Evolutionary conservation across 2,888 invertebrate species (phyloP), one percentile per base, ranked within the genome.

Genomic region (Sarcophaga variegata): DNA sequence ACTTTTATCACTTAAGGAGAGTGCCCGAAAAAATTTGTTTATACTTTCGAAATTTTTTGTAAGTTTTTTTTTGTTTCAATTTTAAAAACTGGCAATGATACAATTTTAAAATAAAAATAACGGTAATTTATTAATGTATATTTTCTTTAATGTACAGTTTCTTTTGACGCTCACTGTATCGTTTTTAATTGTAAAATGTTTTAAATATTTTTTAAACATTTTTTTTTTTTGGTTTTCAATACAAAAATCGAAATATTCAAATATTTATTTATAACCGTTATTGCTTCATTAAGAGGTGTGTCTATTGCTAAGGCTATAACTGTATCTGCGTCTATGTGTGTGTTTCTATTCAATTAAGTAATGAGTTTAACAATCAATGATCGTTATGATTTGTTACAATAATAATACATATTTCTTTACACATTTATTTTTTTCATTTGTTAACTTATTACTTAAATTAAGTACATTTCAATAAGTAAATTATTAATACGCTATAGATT

Each of bases 321-420:
- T 22, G 49, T 45, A 47, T 66, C 71, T 71, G 71, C 69, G 72
- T 22, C 14, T 22, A 22, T 66, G 1, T 17, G n/a, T 60, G 49
- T 45, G 62, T 74, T 74, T 81, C 84, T 76, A 87, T 84, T 87
- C 84, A 87, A 87, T 87, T 87, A 87, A 84, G 76, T 84, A 87
- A 87, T 87, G 87, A 87, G 71, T 84, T 84, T 70, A 84, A 82
- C 87, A 87, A 87, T 37, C 37, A 37, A 82, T 81, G 81, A 87
- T 87, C 81, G 67, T 74, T 84, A 79, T 84, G 87, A 87, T 87
- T 79, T 69, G 54, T 54, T 79, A 76, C 37, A 37, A 37, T 37
- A 37, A 76, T 69, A 71, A 72, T 82, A 67, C 22, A 62, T 75
- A 66, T 66, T 63, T 49, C 14, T 49, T 49, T 54, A 17, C 49